Percentiles rank a stretch among this genome's conserved stretches.
These are phyloP conservation scores for Xerus inauris DNA, from an alignment of 2,113 vertebrate genomes.

Conservation along the genomic window DNA sequence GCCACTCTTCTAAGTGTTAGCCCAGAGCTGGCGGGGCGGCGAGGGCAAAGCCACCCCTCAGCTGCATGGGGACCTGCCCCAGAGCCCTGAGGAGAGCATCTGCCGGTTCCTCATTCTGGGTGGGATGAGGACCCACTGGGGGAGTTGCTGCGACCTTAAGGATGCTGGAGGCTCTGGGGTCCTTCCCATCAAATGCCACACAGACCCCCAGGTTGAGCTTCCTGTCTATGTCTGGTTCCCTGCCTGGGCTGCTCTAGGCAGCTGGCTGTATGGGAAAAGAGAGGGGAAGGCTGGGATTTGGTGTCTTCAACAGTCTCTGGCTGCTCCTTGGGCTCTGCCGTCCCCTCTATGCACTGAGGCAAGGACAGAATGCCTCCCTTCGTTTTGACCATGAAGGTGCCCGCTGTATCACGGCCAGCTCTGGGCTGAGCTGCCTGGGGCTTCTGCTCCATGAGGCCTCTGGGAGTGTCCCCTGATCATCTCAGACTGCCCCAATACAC, in stretches of 20 bases:
- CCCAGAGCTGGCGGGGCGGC: not conserved
- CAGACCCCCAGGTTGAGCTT: not conserved
- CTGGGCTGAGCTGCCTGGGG: too few relatives aligned
- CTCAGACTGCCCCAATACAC: not conserved
- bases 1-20: rapidly evolving
- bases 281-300: not conserved
- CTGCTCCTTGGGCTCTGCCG: not conserved
- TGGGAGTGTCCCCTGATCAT: rapidly evolving
- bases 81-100: not conserved
- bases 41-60: not conserved
- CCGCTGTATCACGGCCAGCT: rapidly evolving
- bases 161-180: not conserved
- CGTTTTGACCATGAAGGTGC: not conserved
- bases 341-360: not conserved
- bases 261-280: not conserved
- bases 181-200: rapidly evolving
- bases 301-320: not conserved
- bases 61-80: too few relatives aligned
- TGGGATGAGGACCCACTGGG: rapidly evolving
- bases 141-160: not conserved
- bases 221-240: too few relatives aligned
- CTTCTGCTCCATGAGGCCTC: not conserved
- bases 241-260: not conserved
- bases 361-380: rapidly evolving
- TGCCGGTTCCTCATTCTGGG: not conserved